These are phyloP conservation scores for Patella caerulea DNA, from an alignment of 2,888 invertebrate species.

Conservation along the genomic window DNA sequence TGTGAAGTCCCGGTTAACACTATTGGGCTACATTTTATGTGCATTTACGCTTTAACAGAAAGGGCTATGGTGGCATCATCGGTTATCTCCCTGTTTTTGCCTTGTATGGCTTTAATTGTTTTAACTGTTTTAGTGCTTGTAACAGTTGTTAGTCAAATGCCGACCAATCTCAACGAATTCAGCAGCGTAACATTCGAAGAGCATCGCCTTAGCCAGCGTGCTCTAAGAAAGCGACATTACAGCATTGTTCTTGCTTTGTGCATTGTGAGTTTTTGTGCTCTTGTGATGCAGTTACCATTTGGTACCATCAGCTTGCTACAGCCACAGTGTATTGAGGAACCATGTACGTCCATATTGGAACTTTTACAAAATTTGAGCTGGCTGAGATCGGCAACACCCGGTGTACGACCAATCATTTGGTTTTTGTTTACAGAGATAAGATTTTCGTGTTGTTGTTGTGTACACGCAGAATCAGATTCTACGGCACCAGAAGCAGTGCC, in stretches of 20 bases:
- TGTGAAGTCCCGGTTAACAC: conserved; percentile 29
- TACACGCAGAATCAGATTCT: background rate
- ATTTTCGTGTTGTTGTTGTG: background rate
- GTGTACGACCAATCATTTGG: conserved; percentile 34
- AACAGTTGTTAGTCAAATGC: conserved; percentile 38
- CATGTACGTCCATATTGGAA: conserved; percentile 31
- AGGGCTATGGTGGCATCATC: conserved; percentile 33
- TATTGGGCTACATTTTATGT: conserved; percentile 21
- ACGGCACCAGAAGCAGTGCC: background rate
- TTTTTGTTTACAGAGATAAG: conserved; percentile 29
- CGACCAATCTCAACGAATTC: conserved; percentile 29
- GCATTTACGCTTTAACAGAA: conserved; percentile 38
- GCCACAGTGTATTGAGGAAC: conserved; percentile 30
- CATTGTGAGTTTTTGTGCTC: conserved; percentile 25
- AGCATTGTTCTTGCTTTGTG: conserved; percentile 28
- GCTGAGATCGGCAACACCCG: conserved; percentile 37
- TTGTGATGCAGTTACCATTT: conserved; percentile 37
- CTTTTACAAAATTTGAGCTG: conserved; percentile 39
- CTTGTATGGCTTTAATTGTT: conserved; percentile 32
- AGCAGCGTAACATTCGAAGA: conserved; percentile 25
- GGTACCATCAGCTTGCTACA: conserved; percentile 36
- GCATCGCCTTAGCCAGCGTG: conserved; percentile 9
- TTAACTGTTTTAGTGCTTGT: conserved; percentile 36
- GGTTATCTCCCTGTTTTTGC: conserved; percentile 37
- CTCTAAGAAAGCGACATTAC: conserved; percentile 21